Conservation (phyloP, 2,888 invertebrate genomes). For the Drosophila longiperda region DNA sequence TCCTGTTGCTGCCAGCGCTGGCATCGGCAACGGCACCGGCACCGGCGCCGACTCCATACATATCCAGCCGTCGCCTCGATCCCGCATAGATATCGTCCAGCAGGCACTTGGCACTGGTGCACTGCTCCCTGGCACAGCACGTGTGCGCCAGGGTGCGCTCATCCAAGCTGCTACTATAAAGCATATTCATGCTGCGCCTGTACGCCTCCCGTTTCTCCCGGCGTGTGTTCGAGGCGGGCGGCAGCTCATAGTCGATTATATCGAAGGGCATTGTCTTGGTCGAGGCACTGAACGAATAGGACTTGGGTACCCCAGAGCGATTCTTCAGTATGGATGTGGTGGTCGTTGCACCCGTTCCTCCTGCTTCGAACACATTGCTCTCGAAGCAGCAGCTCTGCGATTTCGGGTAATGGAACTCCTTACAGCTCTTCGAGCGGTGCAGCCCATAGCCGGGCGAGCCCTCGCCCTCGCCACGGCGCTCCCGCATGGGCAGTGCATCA, state of each 20-base stretch:
- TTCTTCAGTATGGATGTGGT: slow-evolving; percentile 82
- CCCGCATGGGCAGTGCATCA: slow-evolving; percentile 56
- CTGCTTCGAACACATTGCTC: slow-evolving; percentile 76
- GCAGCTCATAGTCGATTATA: slow-evolving; percentile 84
- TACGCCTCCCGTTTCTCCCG: slow-evolving; percentile 83
- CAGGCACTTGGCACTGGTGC: slow-evolving; percentile 84
- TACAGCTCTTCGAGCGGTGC: slow-evolving; percentile 84
- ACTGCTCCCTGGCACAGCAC: slow-evolving; percentile 83
- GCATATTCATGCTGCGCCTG: slow-evolving; percentile 81
- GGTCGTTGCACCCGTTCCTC: slow-evolving; percentile 41
- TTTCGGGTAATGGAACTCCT: slow-evolving; percentile 84
- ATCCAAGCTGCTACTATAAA: slow-evolving; percentile 80
- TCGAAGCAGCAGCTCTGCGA: slow-evolving; percentile 85
- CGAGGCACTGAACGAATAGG: slow-evolving; percentile 84
- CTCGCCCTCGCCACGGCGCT: slow-evolving; percentile 80
- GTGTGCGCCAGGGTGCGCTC: slow-evolving; percentile 70
- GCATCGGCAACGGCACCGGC: slow-evolving; percentile 13
- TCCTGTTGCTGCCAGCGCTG: slow-evolving; percentile 80
- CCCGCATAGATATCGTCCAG: slow-evolving; percentile 83
- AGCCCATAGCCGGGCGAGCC: slow-evolving; percentile 80
- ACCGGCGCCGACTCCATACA: slow-evolving; percentile 10
- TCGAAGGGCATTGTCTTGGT: slow-evolving; percentile 84
- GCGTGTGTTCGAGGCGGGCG: slow-evolving; percentile 76
- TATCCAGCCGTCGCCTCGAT: slow-evolving; percentile 49
- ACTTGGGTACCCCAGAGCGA: slow-evolving; percentile 83